phyloP scores from a whole-genome alignment of 1,140 invertebrate genomes.

The Brachionus angularis region DNA sequence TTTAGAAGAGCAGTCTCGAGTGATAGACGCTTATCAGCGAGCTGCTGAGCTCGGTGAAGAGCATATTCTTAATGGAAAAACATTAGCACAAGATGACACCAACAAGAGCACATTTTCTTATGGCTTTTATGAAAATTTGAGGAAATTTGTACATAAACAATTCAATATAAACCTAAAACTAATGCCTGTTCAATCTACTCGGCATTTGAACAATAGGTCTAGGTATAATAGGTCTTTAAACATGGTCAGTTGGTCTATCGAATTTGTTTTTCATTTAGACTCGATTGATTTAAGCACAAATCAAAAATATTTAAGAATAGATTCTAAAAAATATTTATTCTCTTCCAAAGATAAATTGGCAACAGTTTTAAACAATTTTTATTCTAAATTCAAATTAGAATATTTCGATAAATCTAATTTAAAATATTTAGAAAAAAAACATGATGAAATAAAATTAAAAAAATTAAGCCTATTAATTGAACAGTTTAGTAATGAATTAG shows the following conservation, averaged over 20 bases:
- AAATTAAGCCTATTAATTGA: not conserved
- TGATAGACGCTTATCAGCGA: constrained; percentile 22
- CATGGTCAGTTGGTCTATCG: constrained; percentile 42
- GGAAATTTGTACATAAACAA: constrained; percentile 40
- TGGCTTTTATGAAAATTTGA: constrained; percentile 30
- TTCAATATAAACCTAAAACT: constrained; percentile 24
- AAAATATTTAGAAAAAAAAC: not conserved
- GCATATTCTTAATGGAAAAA: constrained; percentile 28
- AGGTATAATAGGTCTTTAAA: constrained; percentile 10
- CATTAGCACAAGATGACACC: not conserved
- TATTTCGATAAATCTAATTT: constrained; percentile 5
- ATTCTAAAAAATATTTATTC: constrained; percentile 28
- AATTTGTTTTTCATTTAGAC: constrained; percentile 19
- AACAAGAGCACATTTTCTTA: not conserved
- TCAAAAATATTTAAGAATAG: not conserved
- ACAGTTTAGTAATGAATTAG: not conserved
- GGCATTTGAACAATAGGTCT: constrained; percentile 5
- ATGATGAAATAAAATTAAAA: not conserved
- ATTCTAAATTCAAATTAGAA: constrained; percentile 5
- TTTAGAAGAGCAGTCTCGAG: constrained; percentile 21
- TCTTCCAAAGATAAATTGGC: constrained; percentile 6
- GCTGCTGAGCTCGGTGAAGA: constrained; percentile 17
- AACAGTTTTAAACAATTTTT: constrained; percentile 16
- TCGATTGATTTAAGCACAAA: not conserved
- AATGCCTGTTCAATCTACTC: constrained; percentile 26